Base-by-base conservation (phyloP, 2,888 invertebrate species). In the Xylota segnis region DNA sequence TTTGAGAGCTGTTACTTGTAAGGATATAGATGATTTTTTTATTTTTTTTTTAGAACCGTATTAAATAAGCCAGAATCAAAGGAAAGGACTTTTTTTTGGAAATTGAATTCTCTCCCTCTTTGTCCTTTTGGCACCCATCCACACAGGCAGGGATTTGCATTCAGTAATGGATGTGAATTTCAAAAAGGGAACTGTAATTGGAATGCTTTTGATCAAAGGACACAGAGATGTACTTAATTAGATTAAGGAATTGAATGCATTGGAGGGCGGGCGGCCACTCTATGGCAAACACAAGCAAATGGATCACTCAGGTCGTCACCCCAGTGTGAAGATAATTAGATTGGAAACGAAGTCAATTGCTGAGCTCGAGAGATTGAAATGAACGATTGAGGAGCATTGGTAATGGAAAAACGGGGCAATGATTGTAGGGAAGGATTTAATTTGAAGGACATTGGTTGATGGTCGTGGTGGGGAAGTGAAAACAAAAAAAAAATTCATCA, bases 321-420 rank as follows among this genome's bases (percentile, higher is more conserved):
- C 65, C 58, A 58, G 63, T 74, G 74, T 68, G 50, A 56, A 65
- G 50, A n/a, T 83, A 83, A 83, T 83, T 78, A 83, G 78, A 78
- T 65, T 78, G 56, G 74, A 63, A 74, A 78, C 68, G 61, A 84
- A 81, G 81, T 81, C 71, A 81, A 81, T 78, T 78, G 83, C 66
- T 56, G 40, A 65, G 50, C 40, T 56, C 54, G 68, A 40, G 54
- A 61, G 50, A 58, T 74, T 32, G 43, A 56, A 70, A 56, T 70
- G 70, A 37, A 56, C n/a, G 56, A 70, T 56, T 54, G 16, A 70
- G 56, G 56, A 23, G 23, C 23, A 23, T 52, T 14, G 37, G 9
- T 40, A 52, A 54, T 52, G 66, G 52, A 7, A 54, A 68, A 50
- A 47, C 4, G 10, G 52, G 0, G 32, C 34, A 12, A 50, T 23